Conservation (phyloP, 1,140 invertebrate genomes). For the Polyergus mexicanus region DNA sequence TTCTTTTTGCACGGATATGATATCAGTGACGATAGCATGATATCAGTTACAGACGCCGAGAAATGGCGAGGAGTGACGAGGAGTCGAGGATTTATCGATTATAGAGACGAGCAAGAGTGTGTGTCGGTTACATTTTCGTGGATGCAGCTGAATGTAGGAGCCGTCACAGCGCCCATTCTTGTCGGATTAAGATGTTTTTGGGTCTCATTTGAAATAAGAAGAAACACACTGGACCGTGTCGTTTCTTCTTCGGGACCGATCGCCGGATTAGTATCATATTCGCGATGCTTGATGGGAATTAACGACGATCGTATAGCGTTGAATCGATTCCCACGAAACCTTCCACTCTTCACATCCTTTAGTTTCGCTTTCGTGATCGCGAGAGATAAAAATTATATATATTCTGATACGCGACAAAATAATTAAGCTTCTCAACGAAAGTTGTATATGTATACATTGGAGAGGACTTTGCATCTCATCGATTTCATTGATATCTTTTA, state of each 20-base stretch:
- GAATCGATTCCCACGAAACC: slow-evolving; percentile 68
- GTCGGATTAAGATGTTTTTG: slow-evolving; percentile 76
- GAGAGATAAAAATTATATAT: slow-evolving; percentile 44
- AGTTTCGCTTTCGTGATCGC: slow-evolving; percentile 6
- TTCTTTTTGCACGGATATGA: background rate
- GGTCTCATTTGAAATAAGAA: slow-evolving; percentile 39
- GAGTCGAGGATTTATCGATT: slow-evolving; percentile 62
- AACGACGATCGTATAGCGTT: slow-evolving; percentile 68
- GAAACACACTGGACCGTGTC: slow-evolving; percentile 48
- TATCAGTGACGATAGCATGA: background rate
- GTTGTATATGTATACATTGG: slow-evolving; percentile 32
- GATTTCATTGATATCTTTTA: background rate
- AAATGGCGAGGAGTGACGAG: slow-evolving; percentile 57
- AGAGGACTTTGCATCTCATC: slow-evolving; percentile 20
- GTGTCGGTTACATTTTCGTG: slow-evolving; percentile 58
- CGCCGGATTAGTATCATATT: slow-evolving; percentile 76
- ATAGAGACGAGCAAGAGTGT: background rate
- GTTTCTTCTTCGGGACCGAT: slow-evolving; percentile 65
- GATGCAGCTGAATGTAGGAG: slow-evolving; percentile 30
- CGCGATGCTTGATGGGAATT: slow-evolving; percentile 73
- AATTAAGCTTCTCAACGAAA: slow-evolving; percentile 45
- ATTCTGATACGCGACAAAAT: slow-evolving; percentile 42
- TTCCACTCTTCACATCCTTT: slow-evolving; percentile 46
- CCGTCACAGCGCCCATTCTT: slow-evolving; percentile 58
- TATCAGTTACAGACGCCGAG: slow-evolving; percentile 36